Conservation (phyloP, 2,888 invertebrate species). For the Trissolcus japonicus region DNA sequence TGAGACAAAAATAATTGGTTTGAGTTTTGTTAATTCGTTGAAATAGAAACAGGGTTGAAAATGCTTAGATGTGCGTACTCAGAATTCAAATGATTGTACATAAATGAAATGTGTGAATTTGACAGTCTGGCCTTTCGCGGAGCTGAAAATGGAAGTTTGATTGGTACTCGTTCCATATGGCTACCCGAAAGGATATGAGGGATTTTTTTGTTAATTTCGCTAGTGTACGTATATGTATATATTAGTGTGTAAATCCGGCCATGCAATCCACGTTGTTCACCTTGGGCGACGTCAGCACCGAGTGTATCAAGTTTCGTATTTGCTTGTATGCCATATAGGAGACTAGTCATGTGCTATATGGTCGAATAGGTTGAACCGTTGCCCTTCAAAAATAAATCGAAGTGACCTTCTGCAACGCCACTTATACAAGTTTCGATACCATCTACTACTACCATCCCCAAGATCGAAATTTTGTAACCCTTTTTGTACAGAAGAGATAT, state of each 20-base stretch:
- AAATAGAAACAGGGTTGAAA: conserved; percentile 55
- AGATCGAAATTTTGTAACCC: conserved; percentile 35
- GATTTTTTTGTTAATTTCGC: background rate
- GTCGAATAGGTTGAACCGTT: conserved; percentile 3
- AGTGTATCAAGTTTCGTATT: conserved; percentile 32
- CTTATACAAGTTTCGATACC: conserved; percentile 49
- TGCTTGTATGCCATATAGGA: conserved; percentile 43
- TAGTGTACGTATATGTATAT: conserved; percentile 16
- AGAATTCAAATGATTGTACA: conserved; percentile 61
- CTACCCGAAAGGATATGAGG: too few species aligned
- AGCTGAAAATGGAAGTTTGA: too few species aligned
- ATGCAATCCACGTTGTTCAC: conserved; percentile 40
- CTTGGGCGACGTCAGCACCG: conserved; percentile 31
- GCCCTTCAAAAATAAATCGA: conserved; percentile 45
- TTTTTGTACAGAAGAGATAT: conserved; percentile 41
- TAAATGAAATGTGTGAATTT: conserved; percentile 41
- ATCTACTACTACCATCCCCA: conserved; percentile 24
- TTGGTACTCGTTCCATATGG: too few species aligned
- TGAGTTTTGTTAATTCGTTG: background rate
- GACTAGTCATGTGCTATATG: conserved; percentile 47
- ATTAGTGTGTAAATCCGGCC: conserved; percentile 31
- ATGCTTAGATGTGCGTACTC: conserved; percentile 47
- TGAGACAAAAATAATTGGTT: background rate
- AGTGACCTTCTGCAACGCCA: conserved; percentile 50
- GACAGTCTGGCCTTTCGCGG: too few species aligned